phyloP scores from a whole-genome alignment of 2,113 vertebrate species.

The Dermatemys mawii region DNA sequence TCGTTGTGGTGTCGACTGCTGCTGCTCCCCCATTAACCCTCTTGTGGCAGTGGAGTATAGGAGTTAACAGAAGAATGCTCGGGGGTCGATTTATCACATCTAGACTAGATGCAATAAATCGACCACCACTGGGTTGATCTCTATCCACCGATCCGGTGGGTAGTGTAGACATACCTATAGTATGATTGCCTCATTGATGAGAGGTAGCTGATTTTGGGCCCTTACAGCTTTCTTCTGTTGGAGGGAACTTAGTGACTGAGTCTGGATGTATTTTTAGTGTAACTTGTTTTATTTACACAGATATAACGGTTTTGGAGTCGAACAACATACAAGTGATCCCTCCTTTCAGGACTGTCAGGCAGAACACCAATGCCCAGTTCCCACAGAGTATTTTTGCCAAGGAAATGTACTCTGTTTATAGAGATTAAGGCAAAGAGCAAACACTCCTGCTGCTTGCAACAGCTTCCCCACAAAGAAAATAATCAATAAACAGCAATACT shows the following conservation, averaged over 20 bases:
- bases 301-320: neutral
- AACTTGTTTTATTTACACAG: fast-evolving
- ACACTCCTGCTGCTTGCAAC: neutral
- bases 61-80: too few species aligned
- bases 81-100: too few species aligned
- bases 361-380: neutral
- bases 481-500: neutral
- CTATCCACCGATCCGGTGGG: too few species aligned
- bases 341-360: neutral
- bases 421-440: neutral
- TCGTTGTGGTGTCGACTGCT: too few species aligned
- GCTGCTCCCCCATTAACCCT: too few species aligned
- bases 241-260: neutral
- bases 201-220: neutral
- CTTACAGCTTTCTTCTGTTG: neutral
- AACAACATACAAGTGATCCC: neutral
- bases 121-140: too few species aligned
- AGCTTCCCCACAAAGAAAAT: neutral
- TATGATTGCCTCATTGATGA: neutral
- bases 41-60: too few species aligned
- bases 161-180: too few species aligned
- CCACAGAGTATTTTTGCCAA: neutral
- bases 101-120: too few species aligned
- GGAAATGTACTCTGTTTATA: neutral
- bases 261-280: neutral